These are phyloP conservation scores for Drosophila merina DNA, from an alignment of 2,888 invertebrate species.

Conservation along the genomic window DNA sequence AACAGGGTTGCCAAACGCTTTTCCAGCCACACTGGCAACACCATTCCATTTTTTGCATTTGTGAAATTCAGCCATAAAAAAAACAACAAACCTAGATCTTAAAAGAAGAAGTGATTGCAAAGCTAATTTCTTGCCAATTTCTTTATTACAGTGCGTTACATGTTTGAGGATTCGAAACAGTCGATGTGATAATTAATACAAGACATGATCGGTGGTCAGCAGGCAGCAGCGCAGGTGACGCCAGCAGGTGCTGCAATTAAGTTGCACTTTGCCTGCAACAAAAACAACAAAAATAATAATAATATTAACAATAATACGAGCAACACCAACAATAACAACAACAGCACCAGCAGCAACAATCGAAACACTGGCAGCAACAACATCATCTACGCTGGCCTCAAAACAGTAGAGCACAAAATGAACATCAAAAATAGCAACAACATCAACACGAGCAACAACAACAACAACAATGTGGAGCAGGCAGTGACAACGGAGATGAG, in stretches of 20 bases:
- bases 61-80: slow-evolving; percentile 58
- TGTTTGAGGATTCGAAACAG: slow-evolving; percentile 23
- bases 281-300: slow-evolving; percentile 31
- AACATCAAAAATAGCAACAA: slow-evolving; percentile 36
- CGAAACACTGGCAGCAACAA: slow-evolving; percentile 7
- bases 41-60: slow-evolving; percentile 52
- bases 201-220: slow-evolving; percentile 62
- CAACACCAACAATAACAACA: slow-evolving; percentile 25
- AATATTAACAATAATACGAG: slow-evolving; percentile 35
- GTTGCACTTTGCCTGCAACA: slow-evolving; percentile 62
- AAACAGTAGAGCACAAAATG: slow-evolving; percentile 58
- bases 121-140: slow-evolving; percentile 18
- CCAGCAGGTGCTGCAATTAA: slow-evolving; percentile 51
- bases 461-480: slow-evolving; percentile 7
- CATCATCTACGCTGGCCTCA: slow-evolving; percentile 42
- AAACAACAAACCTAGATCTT: slow-evolving; percentile 1
- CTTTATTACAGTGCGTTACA: slow-evolving; percentile 44
- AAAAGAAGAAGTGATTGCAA: neutral
- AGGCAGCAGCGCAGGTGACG: slow-evolving; percentile 41
- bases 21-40: slow-evolving; percentile 56
- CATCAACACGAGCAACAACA: slow-evolving; percentile 17
- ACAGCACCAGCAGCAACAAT: slow-evolving; percentile 10
- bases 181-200: slow-evolving; percentile 7
- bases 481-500: slow-evolving; percentile 36
- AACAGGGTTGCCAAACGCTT: slow-evolving; percentile 64